Conservation (phyloP, 2,888 invertebrate species). For the Aporophyla lueneburgensis region DNA sequence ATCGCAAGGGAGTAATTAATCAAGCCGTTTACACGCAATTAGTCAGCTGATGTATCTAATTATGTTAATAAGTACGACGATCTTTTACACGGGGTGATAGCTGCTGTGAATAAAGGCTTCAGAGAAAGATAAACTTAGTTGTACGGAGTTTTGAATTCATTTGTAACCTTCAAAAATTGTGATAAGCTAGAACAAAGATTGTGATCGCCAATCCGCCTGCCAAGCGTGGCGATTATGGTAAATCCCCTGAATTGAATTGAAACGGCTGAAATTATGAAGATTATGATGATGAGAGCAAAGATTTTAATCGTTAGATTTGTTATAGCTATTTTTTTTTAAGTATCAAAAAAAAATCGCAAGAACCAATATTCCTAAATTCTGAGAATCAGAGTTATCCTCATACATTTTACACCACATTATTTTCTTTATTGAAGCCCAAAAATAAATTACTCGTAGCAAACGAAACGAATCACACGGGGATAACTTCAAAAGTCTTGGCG, state of each 20-base stretch:
- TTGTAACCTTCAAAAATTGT: not conserved
- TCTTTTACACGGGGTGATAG: not conserved
- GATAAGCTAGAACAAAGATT: not conserved
- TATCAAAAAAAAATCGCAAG: no score
- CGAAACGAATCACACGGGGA: constrained; percentile 12
- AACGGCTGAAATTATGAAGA: no score
- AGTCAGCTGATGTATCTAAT: constrained; percentile 25
- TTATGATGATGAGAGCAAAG: no score
- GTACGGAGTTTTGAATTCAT: not conserved
- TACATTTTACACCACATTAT: not conserved
- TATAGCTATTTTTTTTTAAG: no score
- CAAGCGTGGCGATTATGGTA: no score
- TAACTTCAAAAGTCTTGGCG: constrained; percentile 26
- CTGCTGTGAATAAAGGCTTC: not conserved
- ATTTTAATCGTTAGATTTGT: not conserved
- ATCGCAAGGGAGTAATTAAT: constrained; percentile 32
- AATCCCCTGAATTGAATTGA: no score
- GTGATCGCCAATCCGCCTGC: no score
- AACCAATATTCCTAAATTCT: not conserved
- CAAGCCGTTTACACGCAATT: constrained; percentile 38
- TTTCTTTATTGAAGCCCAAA: constrained; percentile 16
- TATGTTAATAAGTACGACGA: constrained; percentile 22
- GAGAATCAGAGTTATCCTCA: not conserved
- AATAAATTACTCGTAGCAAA: not conserved
- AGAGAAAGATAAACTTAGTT: not conserved